phyloP scores from a whole-genome alignment of 2,113 vertebrate species.

The Arizona elegans region DNA sequence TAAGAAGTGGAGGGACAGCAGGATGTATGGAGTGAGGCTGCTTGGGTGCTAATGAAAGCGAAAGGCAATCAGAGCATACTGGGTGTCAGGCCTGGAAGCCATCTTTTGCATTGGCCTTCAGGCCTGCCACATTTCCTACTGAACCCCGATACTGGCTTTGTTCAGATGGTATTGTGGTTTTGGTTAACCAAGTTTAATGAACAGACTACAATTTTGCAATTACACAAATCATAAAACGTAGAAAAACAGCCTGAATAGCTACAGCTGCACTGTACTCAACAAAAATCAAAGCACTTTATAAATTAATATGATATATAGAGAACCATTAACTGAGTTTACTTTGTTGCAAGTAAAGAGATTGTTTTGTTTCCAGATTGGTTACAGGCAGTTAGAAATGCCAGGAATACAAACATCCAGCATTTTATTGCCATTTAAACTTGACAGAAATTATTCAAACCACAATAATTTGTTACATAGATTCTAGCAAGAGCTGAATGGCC shows the following conservation, averaged over 20 bases:
- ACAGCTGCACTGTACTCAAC: not conserved
- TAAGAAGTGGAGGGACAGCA: not conserved
- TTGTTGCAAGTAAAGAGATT: not conserved
- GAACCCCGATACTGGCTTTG: not conserved
- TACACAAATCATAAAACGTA: not conserved
- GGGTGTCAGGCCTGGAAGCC: too few relatives aligned
- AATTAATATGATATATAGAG: not conserved
- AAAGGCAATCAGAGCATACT: not conserved
- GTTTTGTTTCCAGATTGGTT: not conserved
- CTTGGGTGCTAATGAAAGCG: not conserved
- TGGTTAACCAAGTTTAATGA: not conserved
- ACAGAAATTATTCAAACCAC: not conserved
- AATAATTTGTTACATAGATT: not conserved
- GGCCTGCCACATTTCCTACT: too few relatives aligned
- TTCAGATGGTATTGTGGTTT: not conserved
- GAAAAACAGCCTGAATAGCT: not conserved
- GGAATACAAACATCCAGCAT: not conserved
- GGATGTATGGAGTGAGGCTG: not conserved
- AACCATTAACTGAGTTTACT: not conserved
- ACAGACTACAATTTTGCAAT: not conserved
- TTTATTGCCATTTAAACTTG: not conserved
- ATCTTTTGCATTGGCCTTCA: too few relatives aligned
- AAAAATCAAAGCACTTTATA: not conserved
- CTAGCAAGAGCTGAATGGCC: not conserved
- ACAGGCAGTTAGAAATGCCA: not conserved